These are phyloP conservation scores for Porites evermanni DNA, from an alignment of 92 coral and sea anemone species.

Conservation along the genomic window DNA sequence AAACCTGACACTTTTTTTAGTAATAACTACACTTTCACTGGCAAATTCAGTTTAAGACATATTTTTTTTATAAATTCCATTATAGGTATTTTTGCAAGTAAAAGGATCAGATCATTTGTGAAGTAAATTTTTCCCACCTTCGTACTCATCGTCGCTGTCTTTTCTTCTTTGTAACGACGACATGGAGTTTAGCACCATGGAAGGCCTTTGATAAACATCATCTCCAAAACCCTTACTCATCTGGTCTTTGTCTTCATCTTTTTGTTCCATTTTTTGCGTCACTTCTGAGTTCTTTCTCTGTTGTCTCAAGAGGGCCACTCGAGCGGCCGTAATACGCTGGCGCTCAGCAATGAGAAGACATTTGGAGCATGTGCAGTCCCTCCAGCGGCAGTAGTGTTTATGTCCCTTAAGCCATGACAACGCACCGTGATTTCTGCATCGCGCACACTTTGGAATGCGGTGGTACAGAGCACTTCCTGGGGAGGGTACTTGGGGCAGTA, in stretches of 20 bases:
- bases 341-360: conserved; percentile 98
- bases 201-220: conserved; percentile 90
- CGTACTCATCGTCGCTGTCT: conserved; percentile 54
- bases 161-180: conserved; percentile 16
- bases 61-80: no score
- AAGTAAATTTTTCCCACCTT: conserved; percentile 30
- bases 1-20: no score
- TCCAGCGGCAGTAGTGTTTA: conserved; percentile 95
- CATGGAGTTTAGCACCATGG: conserved; percentile 83
- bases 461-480: conserved; percentile 97
- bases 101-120: no score
- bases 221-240: conserved; percentile 40
- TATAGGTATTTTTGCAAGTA: no score
- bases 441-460: conserved; percentile 98
- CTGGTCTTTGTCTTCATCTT: conserved; percentile 58
- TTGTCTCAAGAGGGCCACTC: conserved; percentile 95
- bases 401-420: conserved; percentile 98
- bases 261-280: conserved; percentile 56
- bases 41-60: no score
- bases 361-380: conserved; percentile 97
- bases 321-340: conserved; percentile 97
- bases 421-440: conserved; percentile 97
- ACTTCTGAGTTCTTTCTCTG: conserved; percentile 91
- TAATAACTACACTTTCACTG: no score
- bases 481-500: conserved; percentile 86